phyloP scores from a whole-genome alignment of 2,113 vertebrate genomes.

The Neoarius graeffei region DNA sequence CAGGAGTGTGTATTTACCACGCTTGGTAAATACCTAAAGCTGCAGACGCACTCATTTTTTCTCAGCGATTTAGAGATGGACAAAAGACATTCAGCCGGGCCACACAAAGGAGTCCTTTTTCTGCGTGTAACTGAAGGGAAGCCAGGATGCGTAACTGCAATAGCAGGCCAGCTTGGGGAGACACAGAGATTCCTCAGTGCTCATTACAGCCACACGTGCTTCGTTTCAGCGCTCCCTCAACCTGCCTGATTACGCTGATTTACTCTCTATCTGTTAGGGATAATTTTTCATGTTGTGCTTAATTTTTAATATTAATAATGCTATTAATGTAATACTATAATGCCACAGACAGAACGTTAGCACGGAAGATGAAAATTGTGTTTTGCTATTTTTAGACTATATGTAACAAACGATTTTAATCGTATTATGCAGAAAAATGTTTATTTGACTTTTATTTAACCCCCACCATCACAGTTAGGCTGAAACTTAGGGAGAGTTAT shows the following conservation, averaged over 20 bases:
- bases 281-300: not conserved
- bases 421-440: not conserved
- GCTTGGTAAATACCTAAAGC: not conserved
- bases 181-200: conserved; percentile 69
- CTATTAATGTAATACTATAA: not conserved
- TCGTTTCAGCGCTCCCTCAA: conserved; percentile 56
- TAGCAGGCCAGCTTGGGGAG: conserved; percentile 43
- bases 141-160: conserved; percentile 57
- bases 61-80: conserved; percentile 29
- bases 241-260: conserved; percentile 50
- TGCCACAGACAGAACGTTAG: not conserved
- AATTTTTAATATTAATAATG: not conserved
- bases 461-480: too few species aligned
- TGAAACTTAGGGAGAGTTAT: conserved; percentile 1
- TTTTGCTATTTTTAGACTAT: not conserved
- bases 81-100: conserved; percentile 47
- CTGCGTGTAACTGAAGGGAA: conserved; percentile 58
- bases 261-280: not conserved
- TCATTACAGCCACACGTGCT: conserved; percentile 38
- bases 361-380: not conserved
- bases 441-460: too few species aligned
- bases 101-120: conserved; percentile 65
- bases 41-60: conserved; percentile 20
- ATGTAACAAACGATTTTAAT: not conserved
- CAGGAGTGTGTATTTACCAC: not conserved